Evolutionary conservation across 2,797 vertebrate genomes (phyloP).

Genomic region (Morus bassanus): DNA sequence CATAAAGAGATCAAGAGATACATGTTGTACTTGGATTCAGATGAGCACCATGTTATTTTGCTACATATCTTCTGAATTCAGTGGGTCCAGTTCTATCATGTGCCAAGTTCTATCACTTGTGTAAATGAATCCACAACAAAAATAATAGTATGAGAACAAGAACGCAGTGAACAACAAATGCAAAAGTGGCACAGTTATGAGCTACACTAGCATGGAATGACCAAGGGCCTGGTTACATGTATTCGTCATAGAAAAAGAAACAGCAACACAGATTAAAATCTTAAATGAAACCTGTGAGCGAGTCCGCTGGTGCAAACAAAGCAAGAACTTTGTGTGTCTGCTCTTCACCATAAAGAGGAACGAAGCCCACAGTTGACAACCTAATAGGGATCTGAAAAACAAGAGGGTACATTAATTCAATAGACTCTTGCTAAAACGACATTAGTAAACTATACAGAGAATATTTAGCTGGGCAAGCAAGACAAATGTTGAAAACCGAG

Average conservation of each 20-base stretch:
- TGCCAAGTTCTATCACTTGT: neutral
- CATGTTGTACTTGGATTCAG: neutral
- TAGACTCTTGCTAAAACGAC: neutral
- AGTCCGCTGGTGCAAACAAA: conserved; percentile 81
- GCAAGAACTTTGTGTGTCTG: conserved; percentile 83
- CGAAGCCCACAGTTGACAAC: conserved; percentile 80
- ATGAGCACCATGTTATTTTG: neutral
- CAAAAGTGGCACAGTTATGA: neutral
- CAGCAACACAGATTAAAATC: neutral
- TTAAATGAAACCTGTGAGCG: conserved; percentile 75
- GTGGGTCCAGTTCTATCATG: neutral
- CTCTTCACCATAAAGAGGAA: conserved; percentile 83
- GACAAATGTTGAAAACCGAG: neutral
- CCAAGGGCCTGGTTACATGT: neutral
- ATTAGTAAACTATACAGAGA: neutral
- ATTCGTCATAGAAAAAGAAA: neutral
- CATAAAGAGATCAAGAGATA: neutral
- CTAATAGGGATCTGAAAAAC: conserved; percentile 81
- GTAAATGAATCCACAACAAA: neutral
- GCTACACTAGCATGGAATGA: neutral
- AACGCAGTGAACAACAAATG: neutral
- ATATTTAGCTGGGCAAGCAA: neutral
- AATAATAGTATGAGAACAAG: neutral
- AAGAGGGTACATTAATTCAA: conserved; percentile 30
- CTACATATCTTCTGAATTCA: neutral